Conservation (phyloP, 1,140 invertebrate species). For the Heliconius hewitsoni region DNA sequence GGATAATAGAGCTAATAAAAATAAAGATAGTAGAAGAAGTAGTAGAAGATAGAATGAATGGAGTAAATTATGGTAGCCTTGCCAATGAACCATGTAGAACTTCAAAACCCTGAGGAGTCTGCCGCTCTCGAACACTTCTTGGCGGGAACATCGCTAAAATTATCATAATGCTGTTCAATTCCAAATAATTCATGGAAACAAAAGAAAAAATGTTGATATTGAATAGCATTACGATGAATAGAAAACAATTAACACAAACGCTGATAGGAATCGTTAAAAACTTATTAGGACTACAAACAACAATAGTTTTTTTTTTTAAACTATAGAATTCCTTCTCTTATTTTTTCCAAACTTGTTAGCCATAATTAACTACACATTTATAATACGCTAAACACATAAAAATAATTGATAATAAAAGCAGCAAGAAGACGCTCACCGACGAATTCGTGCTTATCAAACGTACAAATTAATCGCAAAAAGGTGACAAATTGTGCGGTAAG, state of each 20-base stretch:
- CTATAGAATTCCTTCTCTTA: background rate
- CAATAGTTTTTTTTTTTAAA: background rate
- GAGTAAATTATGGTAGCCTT: constrained; percentile 54
- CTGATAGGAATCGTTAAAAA: background rate
- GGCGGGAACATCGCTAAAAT: constrained; percentile 48
- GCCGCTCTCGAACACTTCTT: constrained; percentile 53
- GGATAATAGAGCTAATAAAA: background rate
- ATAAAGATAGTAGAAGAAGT: background rate
- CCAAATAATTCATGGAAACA: background rate
- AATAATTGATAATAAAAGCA: constrained; percentile 18
- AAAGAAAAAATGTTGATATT: constrained; percentile 13
- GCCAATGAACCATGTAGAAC: constrained; percentile 68
- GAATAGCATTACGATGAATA: constrained; percentile 30
- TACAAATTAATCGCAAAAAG: constrained; percentile 16
- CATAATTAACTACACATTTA: background rate
- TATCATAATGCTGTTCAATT: constrained; percentile 32
- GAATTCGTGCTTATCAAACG: constrained; percentile 31
- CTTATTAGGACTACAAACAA: background rate
- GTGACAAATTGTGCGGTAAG: background rate
- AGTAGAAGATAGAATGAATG: constrained; percentile 3
- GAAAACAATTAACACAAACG: constrained; percentile 19
- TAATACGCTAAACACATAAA: background rate
- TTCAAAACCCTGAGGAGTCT: constrained; percentile 68
- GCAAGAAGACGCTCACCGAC: constrained; percentile 41
- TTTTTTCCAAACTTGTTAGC: background rate